Evolutionary conservation across 2,888 invertebrate species (phyloP), one percentile per base, ranked within the genome.

Genomic region (Sarcophaga caerulescens): DNA sequence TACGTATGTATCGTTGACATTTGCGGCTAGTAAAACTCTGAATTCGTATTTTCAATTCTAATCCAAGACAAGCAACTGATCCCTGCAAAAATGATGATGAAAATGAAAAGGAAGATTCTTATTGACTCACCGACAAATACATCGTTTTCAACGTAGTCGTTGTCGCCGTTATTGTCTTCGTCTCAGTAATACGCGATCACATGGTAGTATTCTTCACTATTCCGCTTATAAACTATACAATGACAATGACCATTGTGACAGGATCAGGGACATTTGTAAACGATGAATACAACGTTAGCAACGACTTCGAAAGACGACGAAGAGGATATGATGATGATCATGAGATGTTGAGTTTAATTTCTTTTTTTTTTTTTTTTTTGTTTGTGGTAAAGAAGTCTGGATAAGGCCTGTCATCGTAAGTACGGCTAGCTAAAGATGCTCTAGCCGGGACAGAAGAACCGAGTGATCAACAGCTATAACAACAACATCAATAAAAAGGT

Each of bases 241-340:
- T 84, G 81, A 88, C 87, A 88, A 84, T 87, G 87, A 85, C 88
- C 88, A 88, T 85, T 88, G 87, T 88, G 88, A 87, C 89, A 88
- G 89, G 88, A 89, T 89, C 89, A 88, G 88, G 89, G 88, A 85
- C 88, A 88, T 88, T 88, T 87, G 82, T 84, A 80, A 80, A 57
- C 73, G 57, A 81, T 70, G 63, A 83, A 63, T 81, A 59, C 44
- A 81, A 62, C 10, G 52, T 52, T 52, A 14, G 52, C 69, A 81
- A 75, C 57, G 76, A 65, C 44, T 81, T 35, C 60, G 63, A 47
- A 47, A 47, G 14, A 74, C 5, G 75, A 71, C 4, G 25, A 59
- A n/a, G 45, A 71, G 52, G 35, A 68, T 35, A 70, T 52, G 45
- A 74, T 19, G 71, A 71, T 14, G 59, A 66, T 62, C 45, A 69